Conservation (phyloP, 2,113 vertebrate genomes). For the Dasyprocta punctata region DNA sequence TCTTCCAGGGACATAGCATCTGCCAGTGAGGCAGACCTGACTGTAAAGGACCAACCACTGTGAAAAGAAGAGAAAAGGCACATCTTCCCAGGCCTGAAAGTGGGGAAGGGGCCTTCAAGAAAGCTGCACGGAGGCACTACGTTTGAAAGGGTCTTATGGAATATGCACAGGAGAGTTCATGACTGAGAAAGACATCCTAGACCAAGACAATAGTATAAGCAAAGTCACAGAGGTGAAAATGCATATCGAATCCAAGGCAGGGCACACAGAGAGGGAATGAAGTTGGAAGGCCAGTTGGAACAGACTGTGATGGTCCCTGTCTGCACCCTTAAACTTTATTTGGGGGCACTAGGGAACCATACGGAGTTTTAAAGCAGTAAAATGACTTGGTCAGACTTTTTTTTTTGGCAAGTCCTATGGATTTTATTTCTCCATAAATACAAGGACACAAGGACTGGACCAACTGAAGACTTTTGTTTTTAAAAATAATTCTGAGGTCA, state of each 20-base stretch:
- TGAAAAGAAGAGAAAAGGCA: background rate
- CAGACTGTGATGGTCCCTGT: background rate
- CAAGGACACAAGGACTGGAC: background rate
- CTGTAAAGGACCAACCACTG: background rate
- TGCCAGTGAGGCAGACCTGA: background rate
- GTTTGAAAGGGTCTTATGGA: background rate
- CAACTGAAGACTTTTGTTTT: background rate
- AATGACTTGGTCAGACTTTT: slow-evolving; percentile 5
- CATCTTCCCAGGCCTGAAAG: background rate
- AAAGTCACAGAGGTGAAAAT: background rate
- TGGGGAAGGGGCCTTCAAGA: background rate
- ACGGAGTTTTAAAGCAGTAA: slow-evolving; percentile 36
- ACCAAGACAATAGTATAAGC: background rate
- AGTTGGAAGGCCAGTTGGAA: background rate
- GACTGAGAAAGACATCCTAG: background rate
- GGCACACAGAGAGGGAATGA: background rate
- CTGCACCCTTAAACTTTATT: background rate
- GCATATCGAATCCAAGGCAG: background rate
- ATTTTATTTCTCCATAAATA: background rate
- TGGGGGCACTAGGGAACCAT: background rate
- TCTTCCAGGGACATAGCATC: background rate
- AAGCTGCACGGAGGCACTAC: background rate
- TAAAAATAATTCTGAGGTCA: slow-evolving; percentile 59
- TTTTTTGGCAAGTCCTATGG: background rate
- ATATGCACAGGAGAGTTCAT: background rate